Percentiles rank a stretch among this genome's conserved stretches.
Conservation (phyloP, 2,113 vertebrate genomes). For the Erythrocercus mccallii region DNA sequence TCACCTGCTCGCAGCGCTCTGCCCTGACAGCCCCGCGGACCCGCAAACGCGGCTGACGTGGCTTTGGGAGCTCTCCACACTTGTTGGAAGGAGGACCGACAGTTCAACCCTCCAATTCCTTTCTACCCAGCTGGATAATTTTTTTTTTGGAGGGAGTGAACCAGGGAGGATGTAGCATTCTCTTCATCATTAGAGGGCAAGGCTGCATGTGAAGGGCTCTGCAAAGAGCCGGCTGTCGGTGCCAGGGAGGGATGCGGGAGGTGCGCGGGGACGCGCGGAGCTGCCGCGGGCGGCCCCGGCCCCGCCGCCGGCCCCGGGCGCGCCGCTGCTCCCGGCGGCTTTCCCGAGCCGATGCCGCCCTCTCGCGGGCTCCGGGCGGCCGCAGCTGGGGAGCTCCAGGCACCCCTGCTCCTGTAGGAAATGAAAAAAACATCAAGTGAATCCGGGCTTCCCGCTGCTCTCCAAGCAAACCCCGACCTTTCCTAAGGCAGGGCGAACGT, state of each 20-base stretch:
- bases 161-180: neutral
- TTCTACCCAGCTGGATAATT: neutral
- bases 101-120: neutral
- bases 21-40: neutral
- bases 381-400: neutral
- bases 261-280: neutral
- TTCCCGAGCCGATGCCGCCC: slow-evolving; percentile 41
- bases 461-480: neutral
- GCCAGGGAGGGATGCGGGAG: neutral
- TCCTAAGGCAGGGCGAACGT: rapidly evolving
- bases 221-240: neutral
- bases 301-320: no score
- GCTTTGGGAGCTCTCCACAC: neutral
- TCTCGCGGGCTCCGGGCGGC: neutral
- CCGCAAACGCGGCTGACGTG: neutral
- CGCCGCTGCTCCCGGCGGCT: neutral
- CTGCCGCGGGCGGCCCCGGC: neutral
- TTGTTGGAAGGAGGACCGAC: neutral
- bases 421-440: neutral
- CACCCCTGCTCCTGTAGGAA: no score
- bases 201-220: neutral
- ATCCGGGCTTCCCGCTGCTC: neutral
- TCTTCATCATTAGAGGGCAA: rapidly evolving
- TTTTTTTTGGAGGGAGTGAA: no score
- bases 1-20: neutral